Conservation (phyloP, 2,113 vertebrate genomes). For the Dasyprocta punctata region DNA sequence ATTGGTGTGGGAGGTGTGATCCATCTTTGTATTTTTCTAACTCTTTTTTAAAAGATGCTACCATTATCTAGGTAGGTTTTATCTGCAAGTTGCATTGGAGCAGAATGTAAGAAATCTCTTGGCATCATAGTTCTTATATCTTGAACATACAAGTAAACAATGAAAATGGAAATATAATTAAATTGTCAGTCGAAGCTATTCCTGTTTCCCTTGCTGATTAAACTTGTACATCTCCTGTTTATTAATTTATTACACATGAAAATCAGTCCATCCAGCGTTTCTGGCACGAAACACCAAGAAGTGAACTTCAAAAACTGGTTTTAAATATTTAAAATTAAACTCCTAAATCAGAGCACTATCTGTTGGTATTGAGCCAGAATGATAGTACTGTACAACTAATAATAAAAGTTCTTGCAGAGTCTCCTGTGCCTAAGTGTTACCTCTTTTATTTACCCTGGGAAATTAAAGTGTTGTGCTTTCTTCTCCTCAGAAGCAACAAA, state of each 20-base stretch:
- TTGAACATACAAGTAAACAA: constrained; percentile 37
- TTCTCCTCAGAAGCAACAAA: constrained; percentile 76
- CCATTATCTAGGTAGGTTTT: constrained; percentile 40
- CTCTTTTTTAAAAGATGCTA: constrained; percentile 1
- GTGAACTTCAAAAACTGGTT: constrained; percentile 81
- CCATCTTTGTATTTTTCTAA: neutral
- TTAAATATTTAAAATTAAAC: constrained; percentile 78
- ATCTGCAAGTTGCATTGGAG: neutral
- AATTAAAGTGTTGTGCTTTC: constrained; percentile 55
- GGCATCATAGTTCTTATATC: neutral
- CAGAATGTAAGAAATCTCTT: constrained; percentile 42
- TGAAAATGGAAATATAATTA: constrained; percentile 41
- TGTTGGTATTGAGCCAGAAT: constrained; percentile 75
- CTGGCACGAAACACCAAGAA: constrained; percentile 66
- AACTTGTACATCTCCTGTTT: constrained; percentile 16
- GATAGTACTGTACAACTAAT: constrained; percentile 73
- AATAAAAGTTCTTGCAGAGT: constrained; percentile 58
- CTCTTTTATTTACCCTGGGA: constrained; percentile 63
- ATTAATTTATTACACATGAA: constrained; percentile 48
- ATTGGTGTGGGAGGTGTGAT: neutral
- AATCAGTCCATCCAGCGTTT: constrained; percentile 23
- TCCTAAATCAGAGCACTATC: constrained; percentile 72
- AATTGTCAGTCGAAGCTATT: constrained; percentile 23
- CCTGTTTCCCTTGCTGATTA: constrained; percentile 42
- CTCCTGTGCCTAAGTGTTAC: constrained; percentile 74